Evolutionary conservation across 1,140 invertebrate genomes (phyloP), one percentile per base, ranked within the genome.

Genomic region (Harlomillsia oculata): DNA sequence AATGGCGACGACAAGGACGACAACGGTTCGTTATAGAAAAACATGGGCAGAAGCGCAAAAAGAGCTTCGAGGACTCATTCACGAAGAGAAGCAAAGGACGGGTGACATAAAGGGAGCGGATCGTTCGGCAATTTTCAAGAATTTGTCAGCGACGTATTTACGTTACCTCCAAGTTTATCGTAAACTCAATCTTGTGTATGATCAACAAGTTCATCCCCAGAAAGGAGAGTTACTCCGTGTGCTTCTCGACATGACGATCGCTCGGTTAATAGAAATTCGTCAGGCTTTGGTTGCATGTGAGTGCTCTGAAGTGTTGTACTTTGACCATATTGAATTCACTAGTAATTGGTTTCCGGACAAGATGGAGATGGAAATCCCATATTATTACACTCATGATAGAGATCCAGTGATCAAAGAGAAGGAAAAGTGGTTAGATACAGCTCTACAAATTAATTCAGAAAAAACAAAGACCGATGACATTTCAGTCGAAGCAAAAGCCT

Each of bases 161-260:
- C n/a, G n/a, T n/a, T n/a, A n/a, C n/a, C n/a, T n/a, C n/a, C n/a
- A n/a, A n/a, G n/a, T n/a, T n/a, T n/a, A n/a, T n/a, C n/a, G n/a
- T n/a, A n/a, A n/a, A n/a, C n/a, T n/a, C n/a, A n/a, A n/a, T n/a
- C n/a, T n/a, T n/a, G 87, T 87, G 53, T 89, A 93, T 66, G 90
- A 95, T 68, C 89, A 91, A 73, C 79, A 93, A 52, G 76, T 93
- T 25, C 93, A 97, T 68, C 89, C 92, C 0, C 93, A 97, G 71
- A 96, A 96, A 69, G 74, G 90, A 37, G 67, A 83, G 26, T 72
- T 95, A 3, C 75, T 96, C 0, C 80, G 81, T 40, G 81, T 84
- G 59, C 69, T 92, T 2, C 69, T 96, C 0, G 88, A 94, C 69
- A 80, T 82, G 1, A 80, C 79, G 25, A 76, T 94, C 39, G 90